Conservation (phyloP, 1,140 invertebrate genomes). For the Matsumurasca onukii region DNA sequence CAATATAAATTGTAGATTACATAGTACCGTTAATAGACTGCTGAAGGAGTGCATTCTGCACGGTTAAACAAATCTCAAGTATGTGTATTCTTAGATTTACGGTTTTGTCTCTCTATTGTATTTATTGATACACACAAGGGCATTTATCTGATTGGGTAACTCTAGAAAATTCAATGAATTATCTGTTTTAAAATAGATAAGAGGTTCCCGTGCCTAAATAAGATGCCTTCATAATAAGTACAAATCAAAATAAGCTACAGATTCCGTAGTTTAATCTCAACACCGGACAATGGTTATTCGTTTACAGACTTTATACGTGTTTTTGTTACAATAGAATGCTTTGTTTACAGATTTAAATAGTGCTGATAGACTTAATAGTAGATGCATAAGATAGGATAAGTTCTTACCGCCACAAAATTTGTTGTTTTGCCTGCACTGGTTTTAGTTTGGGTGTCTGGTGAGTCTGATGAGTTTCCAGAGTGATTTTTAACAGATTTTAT, state of each 20-base stretch:
- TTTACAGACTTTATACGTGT: slow-evolving; percentile 30
- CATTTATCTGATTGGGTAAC: too few species aligned
- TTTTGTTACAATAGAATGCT: slow-evolving; percentile 27
- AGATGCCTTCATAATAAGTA: slow-evolving; percentile 31
- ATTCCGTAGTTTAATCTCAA: slow-evolving; percentile 18
- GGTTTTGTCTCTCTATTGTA: too few species aligned
- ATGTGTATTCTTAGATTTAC: too few species aligned
- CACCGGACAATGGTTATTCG: slow-evolving; percentile 23
- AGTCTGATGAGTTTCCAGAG: neutral
- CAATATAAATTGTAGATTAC: too few species aligned
- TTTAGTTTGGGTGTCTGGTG: neutral
- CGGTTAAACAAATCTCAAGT: too few species aligned
- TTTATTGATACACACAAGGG: too few species aligned
- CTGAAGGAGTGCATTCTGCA: too few species aligned
- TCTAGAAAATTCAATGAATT: too few species aligned
- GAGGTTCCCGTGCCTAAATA: slow-evolving; percentile 8
- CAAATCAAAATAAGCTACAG: slow-evolving; percentile 30
- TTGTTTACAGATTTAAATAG: slow-evolving; percentile 28
- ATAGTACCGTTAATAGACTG: too few species aligned
- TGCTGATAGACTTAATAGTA: slow-evolving; percentile 16
- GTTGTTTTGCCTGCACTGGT: slow-evolving; percentile 4
- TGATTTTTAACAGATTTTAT: too few species aligned
- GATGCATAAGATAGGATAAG: slow-evolving; percentile 17
- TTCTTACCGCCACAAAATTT: neutral
- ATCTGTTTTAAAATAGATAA: too few species aligned